Evolutionary conservation across 2,113 vertebrate species (phyloP).

Genomic region (Choloepus hoffmanni): DNA sequence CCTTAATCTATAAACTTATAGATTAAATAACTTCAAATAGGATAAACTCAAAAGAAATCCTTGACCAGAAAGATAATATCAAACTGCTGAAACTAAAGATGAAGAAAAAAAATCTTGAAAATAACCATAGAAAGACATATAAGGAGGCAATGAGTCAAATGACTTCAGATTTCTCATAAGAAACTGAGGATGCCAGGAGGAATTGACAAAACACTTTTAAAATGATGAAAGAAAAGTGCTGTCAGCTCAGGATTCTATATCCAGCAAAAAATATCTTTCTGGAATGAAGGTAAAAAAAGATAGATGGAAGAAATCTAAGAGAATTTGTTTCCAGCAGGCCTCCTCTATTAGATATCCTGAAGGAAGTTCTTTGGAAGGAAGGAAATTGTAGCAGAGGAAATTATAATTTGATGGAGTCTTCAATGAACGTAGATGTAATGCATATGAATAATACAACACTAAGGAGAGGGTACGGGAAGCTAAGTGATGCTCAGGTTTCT

Average conservation of each 20-base stretch:
- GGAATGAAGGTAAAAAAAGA: neutral
- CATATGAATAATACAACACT: fast-evolving
- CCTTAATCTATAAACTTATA: neutral
- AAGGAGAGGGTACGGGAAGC: neutral
- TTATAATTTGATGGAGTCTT: neutral
- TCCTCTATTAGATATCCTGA: neutral
- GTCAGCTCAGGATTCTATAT: neutral
- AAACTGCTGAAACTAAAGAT: neutral
- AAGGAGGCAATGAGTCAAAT: fast-evolving
- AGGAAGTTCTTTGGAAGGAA: neutral
- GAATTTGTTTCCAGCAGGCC: neutral
- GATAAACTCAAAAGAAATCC: neutral
- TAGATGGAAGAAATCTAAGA: neutral
- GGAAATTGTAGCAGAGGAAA: neutral
- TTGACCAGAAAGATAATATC: neutral
- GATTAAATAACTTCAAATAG: neutral
- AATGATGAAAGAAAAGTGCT: neutral
- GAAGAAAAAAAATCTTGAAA: neutral
- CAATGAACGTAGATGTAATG: fast-evolving
- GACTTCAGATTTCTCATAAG: neutral
- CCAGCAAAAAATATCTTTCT: neutral
- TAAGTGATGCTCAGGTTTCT: fast-evolving
- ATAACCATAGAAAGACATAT: fast-evolving
- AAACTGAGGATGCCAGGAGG: neutral
- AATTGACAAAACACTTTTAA: neutral